Evolutionary conservation across 2,797 vertebrate species (phyloP).

Genomic region (Coregonus ussuriensis): DNA sequence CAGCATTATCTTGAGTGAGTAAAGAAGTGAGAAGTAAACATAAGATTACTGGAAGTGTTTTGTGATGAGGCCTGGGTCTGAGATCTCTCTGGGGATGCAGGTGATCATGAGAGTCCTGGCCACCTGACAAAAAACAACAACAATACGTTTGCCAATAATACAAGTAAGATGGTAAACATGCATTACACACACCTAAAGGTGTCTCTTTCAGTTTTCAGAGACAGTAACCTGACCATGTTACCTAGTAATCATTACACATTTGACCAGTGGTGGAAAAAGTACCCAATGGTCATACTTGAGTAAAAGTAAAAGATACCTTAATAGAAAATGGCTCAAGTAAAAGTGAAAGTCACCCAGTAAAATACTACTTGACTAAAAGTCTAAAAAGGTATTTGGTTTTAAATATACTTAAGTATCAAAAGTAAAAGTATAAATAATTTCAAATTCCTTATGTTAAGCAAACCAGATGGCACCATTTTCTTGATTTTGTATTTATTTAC

Average conservation of each 20-base stretch:
- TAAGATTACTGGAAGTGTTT: slow-evolving; percentile 82
- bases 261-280: background rate
- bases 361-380: no score
- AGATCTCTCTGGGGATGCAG: slow-evolving; percentile 88
- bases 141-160: slow-evolving; percentile 5
- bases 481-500: no score
- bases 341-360: no score
- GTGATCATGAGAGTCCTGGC: slow-evolving; percentile 94
- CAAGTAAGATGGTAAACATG: background rate
- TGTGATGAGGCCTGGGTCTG: slow-evolving; percentile 89
- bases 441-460: no score
- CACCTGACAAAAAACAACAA: slow-evolving; percentile 71
- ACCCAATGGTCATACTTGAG: no score
- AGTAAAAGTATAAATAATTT: no score
- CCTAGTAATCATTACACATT: background rate
- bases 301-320: no score
- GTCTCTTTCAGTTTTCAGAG: no score
- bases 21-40: background rate
- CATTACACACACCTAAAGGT: background rate
- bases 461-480: no score
- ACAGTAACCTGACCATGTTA: background rate
- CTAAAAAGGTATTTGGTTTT: no score
- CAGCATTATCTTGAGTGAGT: background rate
- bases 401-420: no score
- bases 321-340: no score